Conservation (phyloP, 2,113 vertebrate genomes). For the Corydoras sp. region DNA sequence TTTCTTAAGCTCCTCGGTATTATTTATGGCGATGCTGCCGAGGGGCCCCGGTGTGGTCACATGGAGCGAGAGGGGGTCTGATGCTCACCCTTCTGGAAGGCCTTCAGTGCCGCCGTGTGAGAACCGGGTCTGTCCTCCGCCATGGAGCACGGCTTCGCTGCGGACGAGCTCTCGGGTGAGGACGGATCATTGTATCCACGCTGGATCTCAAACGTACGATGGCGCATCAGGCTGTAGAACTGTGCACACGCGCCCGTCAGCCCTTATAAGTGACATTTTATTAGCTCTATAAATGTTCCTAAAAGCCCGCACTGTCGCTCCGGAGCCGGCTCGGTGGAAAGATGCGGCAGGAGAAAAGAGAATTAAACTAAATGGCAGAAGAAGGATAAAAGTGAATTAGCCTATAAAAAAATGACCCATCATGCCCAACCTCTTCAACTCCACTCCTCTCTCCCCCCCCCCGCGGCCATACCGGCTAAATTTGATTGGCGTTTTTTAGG, state of each 20-base stretch:
- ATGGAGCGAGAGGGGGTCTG: slow-evolving; percentile 53
- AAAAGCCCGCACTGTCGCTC: slow-evolving; percentile 56
- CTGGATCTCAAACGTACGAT: slow-evolving; percentile 29
- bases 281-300: slow-evolving; percentile 64
- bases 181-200: slow-evolving; percentile 8
- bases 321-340: slow-evolving; percentile 29
- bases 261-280: slow-evolving; percentile 58
- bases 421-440: slow-evolving; percentile 53
- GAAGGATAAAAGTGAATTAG: slow-evolving; percentile 69
- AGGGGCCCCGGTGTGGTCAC: slow-evolving; percentile 44
- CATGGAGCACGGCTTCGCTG: slow-evolving; percentile 27
- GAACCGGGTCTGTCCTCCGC: slow-evolving; percentile 34
- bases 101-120: slow-evolving; percentile 41
- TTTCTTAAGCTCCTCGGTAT: slow-evolving; percentile 63
- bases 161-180: slow-evolving; percentile 17
- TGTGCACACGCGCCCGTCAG: slow-evolving; percentile 50
- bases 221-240: slow-evolving; percentile 29
- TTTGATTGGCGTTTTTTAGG: slow-evolving; percentile 90
- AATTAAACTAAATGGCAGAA: slow-evolving; percentile 63
- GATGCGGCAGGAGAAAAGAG: slow-evolving; percentile 36
- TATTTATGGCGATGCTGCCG: slow-evolving; percentile 61
- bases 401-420: slow-evolving; percentile 65
- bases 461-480: slow-evolving; percentile 72
- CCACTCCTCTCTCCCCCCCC: slow-evolving; percentile 35
- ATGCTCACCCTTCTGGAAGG: slow-evolving; percentile 38